Evolutionary conservation across 2,797 vertebrate species (phyloP).

Genomic region (Glossophaga mutica): DNA sequence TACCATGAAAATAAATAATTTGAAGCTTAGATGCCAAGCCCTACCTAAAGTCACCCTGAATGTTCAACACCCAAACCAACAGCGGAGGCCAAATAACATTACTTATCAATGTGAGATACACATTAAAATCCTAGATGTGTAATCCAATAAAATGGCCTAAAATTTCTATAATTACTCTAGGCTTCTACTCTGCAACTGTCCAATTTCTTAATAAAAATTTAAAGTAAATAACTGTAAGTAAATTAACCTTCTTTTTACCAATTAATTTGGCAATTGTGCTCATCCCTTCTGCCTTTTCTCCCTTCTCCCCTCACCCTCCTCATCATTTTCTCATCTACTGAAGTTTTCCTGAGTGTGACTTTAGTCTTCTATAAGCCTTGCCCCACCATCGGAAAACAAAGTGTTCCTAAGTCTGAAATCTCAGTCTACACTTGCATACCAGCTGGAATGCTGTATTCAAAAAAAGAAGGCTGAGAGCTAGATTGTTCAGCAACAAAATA

Average conservation of each 20-base stretch:
- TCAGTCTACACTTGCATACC: not conserved
- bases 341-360: not conserved
- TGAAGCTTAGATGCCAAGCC: not conserved
- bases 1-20: slow-evolving; percentile 5
- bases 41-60: not conserved
- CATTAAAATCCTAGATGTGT: not conserved
- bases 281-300: not conserved
- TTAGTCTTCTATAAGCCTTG: not conserved
- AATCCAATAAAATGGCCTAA: not conserved
- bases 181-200: not conserved
- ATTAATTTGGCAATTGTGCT: not conserved
- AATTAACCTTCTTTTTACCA: not conserved
- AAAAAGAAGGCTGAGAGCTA: slow-evolving; percentile 10
- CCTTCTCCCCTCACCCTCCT: not conserved
- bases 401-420: not conserved
- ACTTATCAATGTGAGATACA: not conserved
- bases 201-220: not conserved
- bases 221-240: not conserved
- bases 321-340: not conserved
- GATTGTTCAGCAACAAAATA: slow-evolving; percentile 35
- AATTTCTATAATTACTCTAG: not conserved
- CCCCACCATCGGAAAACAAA: not conserved
- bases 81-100: not conserved
- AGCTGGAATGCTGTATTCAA: not conserved
- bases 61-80: not conserved